These are phyloP conservation scores for Apis cerana DNA, from an alignment of 1,140 invertebrate species.

Conservation along the genomic window DNA sequence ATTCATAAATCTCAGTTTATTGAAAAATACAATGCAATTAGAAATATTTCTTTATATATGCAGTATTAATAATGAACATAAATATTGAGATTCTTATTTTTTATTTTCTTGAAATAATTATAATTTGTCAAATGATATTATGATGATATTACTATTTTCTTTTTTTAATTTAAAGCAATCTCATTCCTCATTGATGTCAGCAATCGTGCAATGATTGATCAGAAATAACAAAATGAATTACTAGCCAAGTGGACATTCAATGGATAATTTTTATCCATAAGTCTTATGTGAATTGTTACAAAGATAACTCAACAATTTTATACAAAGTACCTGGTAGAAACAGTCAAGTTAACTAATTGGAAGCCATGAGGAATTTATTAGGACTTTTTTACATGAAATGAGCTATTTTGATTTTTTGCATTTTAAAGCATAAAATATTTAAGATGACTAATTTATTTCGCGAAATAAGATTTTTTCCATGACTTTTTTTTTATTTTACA, in stretches of 20 bases:
- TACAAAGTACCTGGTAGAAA: slow-evolving; percentile 79
- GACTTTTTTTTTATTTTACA: slow-evolving; percentile 28
- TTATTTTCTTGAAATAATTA: neutral
- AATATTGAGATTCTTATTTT: neutral
- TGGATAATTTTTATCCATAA: slow-evolving; percentile 55
- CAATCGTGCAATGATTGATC: slow-evolving; percentile 45
- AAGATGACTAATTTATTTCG: slow-evolving; percentile 47
- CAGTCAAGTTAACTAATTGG: slow-evolving; percentile 72
- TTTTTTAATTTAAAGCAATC: slow-evolving; percentile 21
- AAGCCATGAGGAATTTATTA: slow-evolving; percentile 73
- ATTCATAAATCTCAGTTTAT: neutral
- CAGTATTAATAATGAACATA: slow-evolving; percentile 8
- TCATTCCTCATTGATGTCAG: slow-evolving; percentile 63
- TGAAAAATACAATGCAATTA: neutral
- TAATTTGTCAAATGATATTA: neutral
- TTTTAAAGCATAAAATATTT: slow-evolving; percentile 44
- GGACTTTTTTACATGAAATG: slow-evolving; percentile 42
- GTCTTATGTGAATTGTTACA: slow-evolving; percentile 58
- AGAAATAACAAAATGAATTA: slow-evolving; percentile 50
- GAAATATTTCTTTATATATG: neutral
- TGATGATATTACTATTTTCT: neutral
- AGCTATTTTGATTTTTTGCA: slow-evolving; percentile 52
- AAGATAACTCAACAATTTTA: slow-evolving; percentile 69
- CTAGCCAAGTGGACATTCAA: slow-evolving; percentile 56
- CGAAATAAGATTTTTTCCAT: slow-evolving; percentile 40